Percentiles rank a stretch among this genome's conserved stretches.
Evolutionary conservation across 2,888 invertebrate genomes (phyloP).

Genomic region (Dioctria linearis): DNA sequence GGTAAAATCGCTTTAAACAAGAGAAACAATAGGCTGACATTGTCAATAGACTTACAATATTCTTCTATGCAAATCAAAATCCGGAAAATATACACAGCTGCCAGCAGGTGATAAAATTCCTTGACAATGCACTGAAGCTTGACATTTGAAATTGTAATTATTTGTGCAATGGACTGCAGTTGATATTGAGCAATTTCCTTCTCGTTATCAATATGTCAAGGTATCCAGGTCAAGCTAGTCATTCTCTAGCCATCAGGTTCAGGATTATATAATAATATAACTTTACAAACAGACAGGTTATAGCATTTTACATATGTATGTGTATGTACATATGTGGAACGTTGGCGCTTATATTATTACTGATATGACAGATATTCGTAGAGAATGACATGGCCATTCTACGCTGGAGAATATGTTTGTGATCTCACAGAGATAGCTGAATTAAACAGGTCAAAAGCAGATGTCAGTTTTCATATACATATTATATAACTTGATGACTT

Average conservation of each 20-base stretch:
- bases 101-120: constrained; percentile 42
- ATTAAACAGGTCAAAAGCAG: background rate
- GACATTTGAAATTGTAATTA: constrained; percentile 15
- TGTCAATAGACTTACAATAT: background rate
- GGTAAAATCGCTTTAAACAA: too few species aligned
- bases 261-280: too few species aligned
- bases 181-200: background rate
- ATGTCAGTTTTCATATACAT: background rate
- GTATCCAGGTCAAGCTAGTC: too few species aligned
- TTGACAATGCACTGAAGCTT: constrained; percentile 4
- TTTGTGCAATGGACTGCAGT: background rate
- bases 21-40: too few species aligned
- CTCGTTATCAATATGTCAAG: too few species aligned
- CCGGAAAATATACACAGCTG: constrained; percentile 46
- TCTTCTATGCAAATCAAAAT: constrained; percentile 53
- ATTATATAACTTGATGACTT: background rate
- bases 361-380: too few species aligned
- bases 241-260: too few species aligned
- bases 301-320: too few species aligned
- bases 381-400: too few species aligned
- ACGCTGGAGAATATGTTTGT: background rate
- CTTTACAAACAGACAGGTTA: too few species aligned
- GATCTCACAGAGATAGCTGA: background rate
- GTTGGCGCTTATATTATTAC: too few species aligned
- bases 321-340: too few species aligned